phyloP scores from a whole-genome alignment of 2,113 vertebrate species.

The Lagopus leucura region DNA sequence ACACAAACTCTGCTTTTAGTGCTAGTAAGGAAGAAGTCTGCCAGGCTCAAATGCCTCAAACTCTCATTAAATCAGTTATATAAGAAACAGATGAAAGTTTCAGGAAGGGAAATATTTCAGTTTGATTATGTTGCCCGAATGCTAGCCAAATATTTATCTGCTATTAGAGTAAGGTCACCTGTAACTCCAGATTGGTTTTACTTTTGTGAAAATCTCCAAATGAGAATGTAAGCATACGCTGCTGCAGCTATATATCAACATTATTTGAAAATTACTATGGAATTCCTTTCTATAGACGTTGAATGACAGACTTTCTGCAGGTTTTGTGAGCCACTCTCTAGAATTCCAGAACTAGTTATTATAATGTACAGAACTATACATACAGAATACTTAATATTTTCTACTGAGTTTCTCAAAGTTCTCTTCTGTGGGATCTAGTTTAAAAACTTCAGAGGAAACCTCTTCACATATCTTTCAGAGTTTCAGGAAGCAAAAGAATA shows the following conservation, averaged over 20 bases:
- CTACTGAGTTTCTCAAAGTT: not conserved
- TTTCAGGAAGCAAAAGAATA: not conserved
- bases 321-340: not conserved
- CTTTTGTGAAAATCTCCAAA: not conserved
- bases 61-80: not conserved
- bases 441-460: not conserved
- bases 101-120: not conserved
- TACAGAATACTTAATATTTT: rapidly evolving
- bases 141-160: not conserved
- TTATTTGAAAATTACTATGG: not conserved
- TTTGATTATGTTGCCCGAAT: not conserved
- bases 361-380: rapidly evolving
- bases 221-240: rapidly evolving
- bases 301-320: not conserved
- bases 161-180: not conserved
- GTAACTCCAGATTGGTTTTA: not conserved
- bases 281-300: not conserved
- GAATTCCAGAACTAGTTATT: not conserved
- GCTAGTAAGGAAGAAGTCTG: not conserved
- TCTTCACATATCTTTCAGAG: not conserved
- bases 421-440: not conserved
- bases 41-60: not conserved
- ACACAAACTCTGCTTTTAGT: not conserved
- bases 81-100: not conserved
- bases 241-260: not conserved